These are phyloP conservation scores for Dolomedes plantarius DNA, from an alignment of 2,888 invertebrate genomes.

Conservation along the genomic window DNA sequence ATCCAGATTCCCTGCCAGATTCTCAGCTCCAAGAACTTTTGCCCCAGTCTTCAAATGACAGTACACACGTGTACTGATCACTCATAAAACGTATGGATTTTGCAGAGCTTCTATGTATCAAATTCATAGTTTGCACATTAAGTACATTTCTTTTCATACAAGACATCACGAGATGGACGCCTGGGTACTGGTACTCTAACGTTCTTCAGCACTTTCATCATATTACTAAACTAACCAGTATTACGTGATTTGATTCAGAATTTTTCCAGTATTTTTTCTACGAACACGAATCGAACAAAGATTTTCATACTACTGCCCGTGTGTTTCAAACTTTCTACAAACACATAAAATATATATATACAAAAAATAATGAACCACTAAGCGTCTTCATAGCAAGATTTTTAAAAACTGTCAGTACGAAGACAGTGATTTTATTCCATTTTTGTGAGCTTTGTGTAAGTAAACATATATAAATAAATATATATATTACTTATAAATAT, in stretches of 20 bases:
- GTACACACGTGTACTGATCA: conserved; percentile 33
- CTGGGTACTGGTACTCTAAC: background rate
- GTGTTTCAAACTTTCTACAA: background rate
- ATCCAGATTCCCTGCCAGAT: conserved; percentile 70
- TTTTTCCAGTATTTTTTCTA: background rate
- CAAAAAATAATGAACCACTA: no score
- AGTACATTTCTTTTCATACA: background rate
- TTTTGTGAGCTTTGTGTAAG: conserved; percentile 14
- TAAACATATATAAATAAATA: background rate
- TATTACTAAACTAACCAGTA: background rate
- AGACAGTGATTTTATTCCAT: conserved; percentile 10
- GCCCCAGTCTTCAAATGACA: conserved; percentile 41
- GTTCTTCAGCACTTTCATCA: background rate
- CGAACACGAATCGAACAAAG: background rate
- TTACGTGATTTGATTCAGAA: background rate
- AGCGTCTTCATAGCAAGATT: background rate
- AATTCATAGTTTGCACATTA: background rate
- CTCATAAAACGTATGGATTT: background rate
- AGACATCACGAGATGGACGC: background rate
- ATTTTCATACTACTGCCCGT: background rate
- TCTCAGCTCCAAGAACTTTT: conserved; percentile 72
- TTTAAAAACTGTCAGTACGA: background rate
- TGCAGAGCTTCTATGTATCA: background rate
- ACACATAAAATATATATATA: background rate
- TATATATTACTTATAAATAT: background rate